Base-by-base conservation (phyloP, 1,140 invertebrate genomes). In the Prorops nasuta region DNA sequence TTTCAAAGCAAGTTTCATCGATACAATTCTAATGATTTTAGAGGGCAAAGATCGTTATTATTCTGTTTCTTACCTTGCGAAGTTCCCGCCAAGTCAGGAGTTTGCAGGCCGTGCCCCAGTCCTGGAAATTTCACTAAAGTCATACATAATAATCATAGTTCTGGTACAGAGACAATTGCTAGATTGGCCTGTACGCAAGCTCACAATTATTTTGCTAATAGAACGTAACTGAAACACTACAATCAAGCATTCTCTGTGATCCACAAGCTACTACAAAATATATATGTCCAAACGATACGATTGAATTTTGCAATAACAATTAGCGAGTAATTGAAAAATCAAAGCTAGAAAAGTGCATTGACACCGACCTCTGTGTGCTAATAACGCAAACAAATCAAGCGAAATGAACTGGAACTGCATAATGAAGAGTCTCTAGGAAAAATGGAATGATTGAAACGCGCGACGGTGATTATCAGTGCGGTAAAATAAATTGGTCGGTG, bases 41-140 rank as follows among this genome's bases (percentile, higher is more conserved):
- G 46, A 47, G 63, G 65, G 58, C 65, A 53, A 51, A 62, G 51
- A 51, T 43, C 22, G 34, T 35, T 8, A 52, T 42, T 42, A 46
- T 17, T 15, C 58, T 44, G 66, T 58, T 67, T 85, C 88, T 90
- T 87, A 90, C 88, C 88, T 90, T 90, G 88, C 67, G 88, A 89
- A 70, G 88, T 90, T 66, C 88, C 87, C 59, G 87, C 87, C 67
- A 89, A 78, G 71, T 90, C 88, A 60, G 81, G 80, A 57, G 83
- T 83, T 69, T 82, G 82, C 51, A 85, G 72, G 63, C 83, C 81
- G 56, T 84, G 81, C 65, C 82, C 83, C 72, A 86, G 76, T 69
- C 83, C 84, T 86, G 78, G 64, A 80, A 81, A 76, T 78, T 77
- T 78, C 53, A 77, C 76, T 78, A 66, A 68, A 43, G 69, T 78